Evolutionary conservation across 2,888 invertebrate genomes (phyloP).

Genomic region (Aradus depressus): DNA sequence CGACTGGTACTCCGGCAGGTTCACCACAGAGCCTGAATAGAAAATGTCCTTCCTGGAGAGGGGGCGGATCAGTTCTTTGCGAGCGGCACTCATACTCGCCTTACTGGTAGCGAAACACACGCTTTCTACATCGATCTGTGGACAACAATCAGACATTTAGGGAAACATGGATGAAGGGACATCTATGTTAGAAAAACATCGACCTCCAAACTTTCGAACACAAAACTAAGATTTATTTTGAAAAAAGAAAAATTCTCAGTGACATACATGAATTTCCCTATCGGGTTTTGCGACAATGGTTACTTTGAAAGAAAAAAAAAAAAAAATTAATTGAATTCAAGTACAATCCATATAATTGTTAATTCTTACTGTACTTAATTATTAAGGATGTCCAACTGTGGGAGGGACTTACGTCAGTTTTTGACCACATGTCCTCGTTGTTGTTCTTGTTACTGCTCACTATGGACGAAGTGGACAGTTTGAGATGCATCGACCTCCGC

Average conservation of each 20-base stretch:
- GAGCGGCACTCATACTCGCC: conserved; percentile 39
- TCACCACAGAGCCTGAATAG: conserved; percentile 89
- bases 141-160: background rate
- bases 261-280: too few relatives aligned
- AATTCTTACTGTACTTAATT: too few relatives aligned
- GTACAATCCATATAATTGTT: too few relatives aligned
- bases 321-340: too few relatives aligned
- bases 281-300: too few relatives aligned
- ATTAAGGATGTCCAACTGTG: too few relatives aligned
- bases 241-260: too few relatives aligned
- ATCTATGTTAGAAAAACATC: too few relatives aligned
- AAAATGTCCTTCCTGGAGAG: conserved; percentile 93
- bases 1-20: conserved; percentile 86
- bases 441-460: conserved; percentile 47
- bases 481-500: conserved; percentile 46
- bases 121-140: conserved; percentile 49
- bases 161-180: too few relatives aligned
- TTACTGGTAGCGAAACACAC: conserved; percentile 56
- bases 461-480: conserved; percentile 47
- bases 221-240: too few relatives aligned
- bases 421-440: conserved; percentile 36
- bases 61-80: conserved; percentile 63
- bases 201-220: too few relatives aligned
- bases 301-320: too few relatives aligned
- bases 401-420: conserved; percentile 34